phyloP scores from a whole-genome alignment of 2,888 invertebrate species.

The Shargacucullia verbasci region DNA sequence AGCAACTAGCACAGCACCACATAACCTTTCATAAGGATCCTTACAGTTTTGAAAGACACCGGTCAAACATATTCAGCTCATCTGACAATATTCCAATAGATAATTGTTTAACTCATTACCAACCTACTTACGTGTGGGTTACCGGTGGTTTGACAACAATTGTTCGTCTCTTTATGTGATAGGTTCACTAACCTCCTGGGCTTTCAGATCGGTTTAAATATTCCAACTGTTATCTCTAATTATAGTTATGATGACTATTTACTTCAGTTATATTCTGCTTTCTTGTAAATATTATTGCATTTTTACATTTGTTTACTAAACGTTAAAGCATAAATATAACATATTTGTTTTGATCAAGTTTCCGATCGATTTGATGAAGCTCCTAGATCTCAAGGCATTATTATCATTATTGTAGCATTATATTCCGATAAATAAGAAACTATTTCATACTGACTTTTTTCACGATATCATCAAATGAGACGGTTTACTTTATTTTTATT shows the following conservation, averaged over 20 bases:
- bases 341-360: too few species aligned
- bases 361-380: neutral
- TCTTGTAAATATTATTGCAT: constrained; percentile 2
- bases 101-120: constrained; percentile 65
- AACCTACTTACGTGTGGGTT: constrained; percentile 56
- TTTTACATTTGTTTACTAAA: constrained; percentile 4
- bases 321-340: neutral
- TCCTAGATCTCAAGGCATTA: neutral
- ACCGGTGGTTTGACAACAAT: constrained; percentile 61
- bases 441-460: constrained; percentile 36
- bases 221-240: constrained; percentile 42
- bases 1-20: too few species aligned
- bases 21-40: neutral
- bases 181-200: constrained; percentile 66
- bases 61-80: constrained; percentile 40
- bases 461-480: constrained; percentile 40
- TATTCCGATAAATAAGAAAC: constrained; percentile 9
- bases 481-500: constrained; percentile 38
- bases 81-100: constrained; percentile 45
- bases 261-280: constrained; percentile 11
- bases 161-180: constrained; percentile 53
- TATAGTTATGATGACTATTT: constrained; percentile 24
- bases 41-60: constrained; percentile 20
- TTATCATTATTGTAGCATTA: neutral
- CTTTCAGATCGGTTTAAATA: constrained; percentile 58